Conservation (phyloP, 2,888 invertebrate species). For the Zygaena filipendulae region DNA sequence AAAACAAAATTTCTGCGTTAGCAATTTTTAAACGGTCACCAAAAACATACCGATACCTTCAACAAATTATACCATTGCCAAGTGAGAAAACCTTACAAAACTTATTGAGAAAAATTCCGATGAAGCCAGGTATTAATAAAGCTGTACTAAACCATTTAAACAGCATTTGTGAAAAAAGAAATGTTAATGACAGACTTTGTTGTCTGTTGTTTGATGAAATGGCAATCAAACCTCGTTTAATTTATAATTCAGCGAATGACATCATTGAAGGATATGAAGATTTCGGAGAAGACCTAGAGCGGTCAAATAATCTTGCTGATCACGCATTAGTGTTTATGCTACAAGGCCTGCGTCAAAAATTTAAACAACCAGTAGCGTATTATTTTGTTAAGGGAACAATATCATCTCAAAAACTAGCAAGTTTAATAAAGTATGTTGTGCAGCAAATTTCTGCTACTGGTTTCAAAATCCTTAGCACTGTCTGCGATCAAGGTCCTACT, state of each 20-base stretch:
- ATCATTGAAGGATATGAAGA: conserved; percentile 16
- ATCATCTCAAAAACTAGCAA: conserved; percentile 8
- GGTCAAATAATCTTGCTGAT: conserved; percentile 11
- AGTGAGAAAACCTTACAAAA: not conserved
- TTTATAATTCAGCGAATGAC: conserved; percentile 8
- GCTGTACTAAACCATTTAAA: not conserved
- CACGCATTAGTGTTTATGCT: conserved; percentile 17
- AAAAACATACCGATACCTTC: not conserved
- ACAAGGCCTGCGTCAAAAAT: conserved; percentile 15
- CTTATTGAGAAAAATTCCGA: not conserved
- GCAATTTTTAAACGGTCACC: not conserved
- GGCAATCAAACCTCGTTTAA: conserved; percentile 10
- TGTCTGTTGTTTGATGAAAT: conserved; percentile 17
- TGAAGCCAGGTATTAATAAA: not conserved
- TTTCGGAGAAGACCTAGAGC: conserved; percentile 5
- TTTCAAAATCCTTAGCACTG: not conserved
- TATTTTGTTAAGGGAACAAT: conserved; percentile 18
- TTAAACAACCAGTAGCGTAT: conserved; percentile 17
- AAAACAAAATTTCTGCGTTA: not conserved
- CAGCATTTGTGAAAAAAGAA: not conserved
- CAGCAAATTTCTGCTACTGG: conserved; percentile 1
- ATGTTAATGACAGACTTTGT: conserved; percentile 10
- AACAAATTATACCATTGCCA: not conserved
- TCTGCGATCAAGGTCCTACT: not conserved
- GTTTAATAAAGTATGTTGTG: conserved; percentile 10